phyloP scores from a whole-genome alignment of 2,888 invertebrate species.

The Synanthedon andrenaeformis region DNA sequence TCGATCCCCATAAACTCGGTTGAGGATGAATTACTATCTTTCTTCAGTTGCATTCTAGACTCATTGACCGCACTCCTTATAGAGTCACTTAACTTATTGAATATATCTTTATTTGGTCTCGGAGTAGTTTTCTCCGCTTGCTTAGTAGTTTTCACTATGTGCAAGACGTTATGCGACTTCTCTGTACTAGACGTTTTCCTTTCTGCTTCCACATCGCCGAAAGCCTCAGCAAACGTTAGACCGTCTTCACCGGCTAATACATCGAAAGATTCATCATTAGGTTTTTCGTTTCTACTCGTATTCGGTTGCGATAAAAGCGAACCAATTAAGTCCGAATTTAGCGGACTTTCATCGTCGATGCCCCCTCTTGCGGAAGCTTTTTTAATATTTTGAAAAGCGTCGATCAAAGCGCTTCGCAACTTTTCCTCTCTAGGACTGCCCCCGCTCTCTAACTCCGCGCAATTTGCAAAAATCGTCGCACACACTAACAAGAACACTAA shows the following conservation, averaged over 20 bases:
- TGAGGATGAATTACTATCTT: conserved; percentile 14
- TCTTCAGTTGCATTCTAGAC: conserved; percentile 31
- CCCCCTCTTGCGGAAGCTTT: conserved; percentile 52
- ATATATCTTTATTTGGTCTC: conserved; percentile 35
- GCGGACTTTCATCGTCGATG: conserved; percentile 37
- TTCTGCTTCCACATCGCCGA: conserved; percentile 32
- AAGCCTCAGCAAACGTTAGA: conserved; percentile 45
- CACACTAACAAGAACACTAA: conserved; percentile 40
- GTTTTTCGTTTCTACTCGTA: conserved; percentile 23
- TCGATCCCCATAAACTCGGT: conserved; percentile 48
- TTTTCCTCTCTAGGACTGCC: conserved; percentile 38
- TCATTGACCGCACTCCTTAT: conserved; percentile 48
- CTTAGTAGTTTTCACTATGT: conserved; percentile 50
- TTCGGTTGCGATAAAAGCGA: conserved; percentile 29
- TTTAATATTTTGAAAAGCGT: conserved; percentile 61
- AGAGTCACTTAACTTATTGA: conserved; percentile 41
- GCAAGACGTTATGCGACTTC: conserved; percentile 59
- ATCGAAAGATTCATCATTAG: conserved; percentile 40
- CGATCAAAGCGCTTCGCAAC: conserved; percentile 51
- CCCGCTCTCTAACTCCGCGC: conserved; percentile 42
- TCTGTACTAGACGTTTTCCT: conserved; percentile 38
- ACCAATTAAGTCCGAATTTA: conserved; percentile 44
- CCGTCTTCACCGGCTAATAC: conserved; percentile 56
- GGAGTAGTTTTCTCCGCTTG: conserved; percentile 31
- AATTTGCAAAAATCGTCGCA: conserved; percentile 33